Conservation (phyloP, 2,113 vertebrate species). For the Epinephelus lanceolatus region DNA sequence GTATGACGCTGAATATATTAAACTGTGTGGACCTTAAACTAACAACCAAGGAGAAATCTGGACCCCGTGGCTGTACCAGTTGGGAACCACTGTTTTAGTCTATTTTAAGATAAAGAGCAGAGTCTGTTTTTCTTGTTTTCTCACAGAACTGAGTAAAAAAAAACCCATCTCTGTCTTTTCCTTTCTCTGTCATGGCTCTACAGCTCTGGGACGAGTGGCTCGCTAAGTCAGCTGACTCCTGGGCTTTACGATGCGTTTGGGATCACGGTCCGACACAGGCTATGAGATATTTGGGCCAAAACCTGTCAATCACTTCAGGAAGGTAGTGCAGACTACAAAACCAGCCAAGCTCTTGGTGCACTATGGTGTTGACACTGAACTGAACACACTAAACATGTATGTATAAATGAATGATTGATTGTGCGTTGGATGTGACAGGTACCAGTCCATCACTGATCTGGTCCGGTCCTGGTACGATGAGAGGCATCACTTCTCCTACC, state of each 20-base stretch:
- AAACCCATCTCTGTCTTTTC: not conserved
- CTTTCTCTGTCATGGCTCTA: not conserved
- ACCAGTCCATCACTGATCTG: conserved; percentile 87
- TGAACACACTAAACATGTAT: not conserved
- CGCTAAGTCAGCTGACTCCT: conserved; percentile 88
- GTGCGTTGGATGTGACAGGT: conserved; percentile 76
- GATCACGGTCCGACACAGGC: conserved; percentile 89
- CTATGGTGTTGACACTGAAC: not conserved
- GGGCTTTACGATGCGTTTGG: conserved; percentile 91
- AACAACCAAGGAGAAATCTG: too few relatives aligned
- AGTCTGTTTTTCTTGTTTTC: not conserved
- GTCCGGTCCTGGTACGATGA: conserved; percentile 90
- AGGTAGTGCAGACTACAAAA: conserved; percentile 76
- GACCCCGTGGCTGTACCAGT: too few relatives aligned
- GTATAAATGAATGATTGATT: not conserved
- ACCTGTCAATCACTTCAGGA: conserved; percentile 90
- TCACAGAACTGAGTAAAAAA: not conserved
- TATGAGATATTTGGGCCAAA: conserved; percentile 90
- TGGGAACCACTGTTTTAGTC: not conserved
- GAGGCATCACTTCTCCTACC: conserved; percentile 88
- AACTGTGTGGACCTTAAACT: too few relatives aligned
- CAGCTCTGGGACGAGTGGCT: conserved; percentile 91
- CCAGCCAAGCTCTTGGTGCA: not conserved
- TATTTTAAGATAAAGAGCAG: not conserved
- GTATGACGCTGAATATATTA: too few relatives aligned